These are phyloP conservation scores for Porites lutea DNA, from an alignment of 64 coral and sea anemone species.

Conservation along the genomic window DNA sequence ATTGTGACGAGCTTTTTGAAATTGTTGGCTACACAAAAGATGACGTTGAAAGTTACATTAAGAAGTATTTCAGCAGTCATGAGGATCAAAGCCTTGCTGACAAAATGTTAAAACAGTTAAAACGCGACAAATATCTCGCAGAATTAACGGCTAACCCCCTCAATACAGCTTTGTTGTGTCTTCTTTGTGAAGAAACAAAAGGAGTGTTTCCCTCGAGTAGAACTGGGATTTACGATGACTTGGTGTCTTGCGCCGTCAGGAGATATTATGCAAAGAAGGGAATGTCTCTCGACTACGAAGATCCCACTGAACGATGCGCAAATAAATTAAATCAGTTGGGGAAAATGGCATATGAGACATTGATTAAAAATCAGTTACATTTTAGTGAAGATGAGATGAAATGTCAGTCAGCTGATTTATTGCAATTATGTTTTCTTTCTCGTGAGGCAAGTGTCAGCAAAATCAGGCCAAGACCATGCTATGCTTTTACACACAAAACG, in stretches of 20 bases:
- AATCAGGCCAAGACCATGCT: neutral
- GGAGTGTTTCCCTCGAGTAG: neutral
- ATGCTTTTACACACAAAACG: constrained; percentile 41
- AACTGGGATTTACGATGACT: neutral
- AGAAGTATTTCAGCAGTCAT: constrained; percentile 12
- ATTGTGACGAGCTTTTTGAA: constrained; percentile 1
- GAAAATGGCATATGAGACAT: constrained; percentile 31
- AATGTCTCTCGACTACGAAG: neutral
- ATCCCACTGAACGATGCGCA: neutral
- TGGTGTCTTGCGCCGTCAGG: neutral
- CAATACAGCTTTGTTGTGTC: constrained; percentile 26
- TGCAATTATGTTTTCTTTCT: constrained; percentile 24
- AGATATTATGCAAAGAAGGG: constrained; percentile 6
- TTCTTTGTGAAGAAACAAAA: constrained; percentile 21
- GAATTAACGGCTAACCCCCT: constrained; percentile 36
- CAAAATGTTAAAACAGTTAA: neutral
- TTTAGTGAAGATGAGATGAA: neutral
- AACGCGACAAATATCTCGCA: neutral
- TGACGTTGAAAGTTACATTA: neutral
- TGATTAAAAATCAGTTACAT: neutral
- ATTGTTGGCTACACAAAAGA: constrained; percentile 11
- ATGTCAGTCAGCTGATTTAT: neutral
- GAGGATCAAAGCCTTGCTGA: neutral
- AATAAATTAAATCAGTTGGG: constrained; percentile 25
- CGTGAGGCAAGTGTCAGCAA: constrained; percentile 5